Evolutionary conservation across 2,888 invertebrate genomes (phyloP), one percentile per base, ranked within the genome.

Genomic region (Rhagophthalmus giganteus): DNA sequence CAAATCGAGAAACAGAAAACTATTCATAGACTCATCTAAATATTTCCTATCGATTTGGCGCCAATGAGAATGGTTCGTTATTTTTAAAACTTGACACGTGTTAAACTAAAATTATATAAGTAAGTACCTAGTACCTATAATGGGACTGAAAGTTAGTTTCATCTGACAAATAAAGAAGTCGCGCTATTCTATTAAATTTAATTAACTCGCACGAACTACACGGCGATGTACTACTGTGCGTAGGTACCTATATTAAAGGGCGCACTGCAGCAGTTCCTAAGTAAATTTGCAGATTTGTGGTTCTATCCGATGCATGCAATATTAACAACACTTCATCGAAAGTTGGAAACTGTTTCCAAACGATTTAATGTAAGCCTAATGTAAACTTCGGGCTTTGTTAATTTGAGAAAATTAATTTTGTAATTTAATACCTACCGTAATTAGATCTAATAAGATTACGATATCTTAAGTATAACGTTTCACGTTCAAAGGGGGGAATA

Each of bases 351-450:
- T 15, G 15, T 42, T 42, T 42, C 42, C 42, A 34, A 42, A 42
- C 42, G 26, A 42, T 42, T 42, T 27, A 33, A 34, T 27, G 37
- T 13, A 25, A 34, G 27, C n/a, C n/a, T n/a, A n/a, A n/a, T n/a
- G n/a, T n/a, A n/a, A n/a, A n/a, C n/a, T n/a, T n/a, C n/a, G n/a
- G n/a, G n/a, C n/a, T n/a, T n/a, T n/a, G n/a, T n/a, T n/a, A n/a
- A n/a, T n/a, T n/a, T 16, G 26, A 26, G 15, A n/a, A 33, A 32
- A 2, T 41, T 32, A 25, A 14, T 38, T 5, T 15, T n/a, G n/a
- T n/a, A n/a, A n/a, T n/a, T n/a, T n/a, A n/a, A n/a, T n/a, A n/a
- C n/a, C n/a, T n/a, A 27, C 9, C 10, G 27, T 27, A n/a, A 4
- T 27, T 27, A 9, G 3, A 7, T 7, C n/a, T 27, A 27, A 27